These are phyloP conservation scores for Metridium senile DNA, from an alignment of 92 coral and sea anemone species.

Conservation along the genomic window DNA sequence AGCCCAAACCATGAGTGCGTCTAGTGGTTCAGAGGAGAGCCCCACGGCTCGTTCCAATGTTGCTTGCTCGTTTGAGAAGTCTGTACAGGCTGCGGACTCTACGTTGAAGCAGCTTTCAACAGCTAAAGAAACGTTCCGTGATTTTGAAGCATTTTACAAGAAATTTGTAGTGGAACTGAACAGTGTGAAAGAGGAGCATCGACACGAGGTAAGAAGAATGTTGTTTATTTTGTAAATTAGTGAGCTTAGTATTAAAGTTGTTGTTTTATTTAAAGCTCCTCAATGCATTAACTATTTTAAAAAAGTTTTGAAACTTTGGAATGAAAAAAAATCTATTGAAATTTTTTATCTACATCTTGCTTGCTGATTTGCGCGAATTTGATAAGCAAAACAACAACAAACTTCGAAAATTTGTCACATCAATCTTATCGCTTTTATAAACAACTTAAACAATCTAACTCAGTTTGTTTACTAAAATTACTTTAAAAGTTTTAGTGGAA, in stretches of 20 bases:
- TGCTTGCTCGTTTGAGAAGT: constrained; percentile 54
- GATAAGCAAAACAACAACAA: neutral
- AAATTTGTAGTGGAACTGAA: constrained; percentile 72
- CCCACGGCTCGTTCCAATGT: constrained; percentile 29
- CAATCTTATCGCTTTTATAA: too few relatives aligned
- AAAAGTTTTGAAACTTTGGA: too few relatives aligned
- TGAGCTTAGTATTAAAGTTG: neutral
- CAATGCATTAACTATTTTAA: too few relatives aligned
- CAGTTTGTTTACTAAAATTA: too few relatives aligned
- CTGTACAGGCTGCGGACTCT: constrained; percentile 59
- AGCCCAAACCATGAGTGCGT: neutral
- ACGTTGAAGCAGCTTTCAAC: constrained; percentile 71
- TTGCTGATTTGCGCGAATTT: neutral
- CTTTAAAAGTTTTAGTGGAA: too few relatives aligned
- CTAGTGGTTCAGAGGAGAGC: constrained; percentile 5
- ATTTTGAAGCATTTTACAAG: constrained; percentile 67
- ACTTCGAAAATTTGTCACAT: too few relatives aligned
- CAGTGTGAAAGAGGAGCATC: constrained; percentile 62
- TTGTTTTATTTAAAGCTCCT: neutral
- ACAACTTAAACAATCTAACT: too few relatives aligned
- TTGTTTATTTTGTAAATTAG: constrained; percentile 3
- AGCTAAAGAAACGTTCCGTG: constrained; percentile 74
- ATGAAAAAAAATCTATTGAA: too few relatives aligned
- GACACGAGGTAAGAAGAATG: constrained; percentile 40
- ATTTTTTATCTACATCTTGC: neutral